Evolutionary conservation across 2,888 invertebrate genomes (phyloP).

Genomic region (Hydrotaea cyrtoneurina): DNA sequence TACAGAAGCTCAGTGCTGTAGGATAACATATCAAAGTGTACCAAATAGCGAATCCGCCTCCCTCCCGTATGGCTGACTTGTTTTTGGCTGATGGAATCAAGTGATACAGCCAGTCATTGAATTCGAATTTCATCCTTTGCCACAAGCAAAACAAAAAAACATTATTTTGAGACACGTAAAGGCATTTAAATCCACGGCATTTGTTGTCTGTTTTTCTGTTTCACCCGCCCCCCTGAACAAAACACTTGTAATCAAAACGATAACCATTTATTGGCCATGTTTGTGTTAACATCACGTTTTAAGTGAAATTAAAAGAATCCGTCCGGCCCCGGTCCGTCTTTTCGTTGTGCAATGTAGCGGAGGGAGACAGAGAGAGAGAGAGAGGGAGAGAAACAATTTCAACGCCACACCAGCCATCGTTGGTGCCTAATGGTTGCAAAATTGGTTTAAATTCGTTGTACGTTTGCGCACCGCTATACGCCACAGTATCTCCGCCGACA

Average conservation of each 20-base stretch:
- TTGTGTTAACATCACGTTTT: slow-evolving; percentile 51
- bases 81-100: neutral
- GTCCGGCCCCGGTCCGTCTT: neutral
- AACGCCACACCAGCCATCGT: neutral
- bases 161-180: neutral
- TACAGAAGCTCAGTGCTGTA: too few relatives aligned
- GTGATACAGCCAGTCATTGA: neutral
- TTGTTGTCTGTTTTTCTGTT: neutral
- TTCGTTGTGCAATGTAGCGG: too few relatives aligned
- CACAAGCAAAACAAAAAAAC: neutral
- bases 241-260: slow-evolving; percentile 23
- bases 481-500: neutral
- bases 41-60: too few relatives aligned
- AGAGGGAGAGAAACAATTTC: neutral
- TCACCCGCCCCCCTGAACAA: neutral
- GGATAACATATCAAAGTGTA: too few relatives aligned
- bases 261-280: neutral
- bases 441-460: neutral
- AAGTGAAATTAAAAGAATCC: slow-evolving; percentile 55
- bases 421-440: slow-evolving; percentile 10
- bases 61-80: neutral
- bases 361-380: too few relatives aligned
- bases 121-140: neutral
- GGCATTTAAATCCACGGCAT: slow-evolving; percentile 5
- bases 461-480: neutral